These are phyloP conservation scores for Capreolus pygargus DNA, from an alignment of 2,113 vertebrate genomes.

Conservation along the genomic window DNA sequence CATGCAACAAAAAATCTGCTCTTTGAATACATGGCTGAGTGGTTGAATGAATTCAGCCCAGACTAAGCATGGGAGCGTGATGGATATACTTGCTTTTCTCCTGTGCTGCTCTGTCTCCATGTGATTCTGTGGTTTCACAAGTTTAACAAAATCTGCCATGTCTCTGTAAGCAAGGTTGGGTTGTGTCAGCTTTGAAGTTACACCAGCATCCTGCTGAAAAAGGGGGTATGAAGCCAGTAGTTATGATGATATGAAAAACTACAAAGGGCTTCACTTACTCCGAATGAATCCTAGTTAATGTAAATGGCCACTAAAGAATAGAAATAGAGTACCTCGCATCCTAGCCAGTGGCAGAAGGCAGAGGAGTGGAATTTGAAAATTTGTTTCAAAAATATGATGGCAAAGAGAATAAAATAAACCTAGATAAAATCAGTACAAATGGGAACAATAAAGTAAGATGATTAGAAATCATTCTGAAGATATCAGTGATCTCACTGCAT, in stretches of 20 bases:
- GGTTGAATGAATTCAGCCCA: not conserved
- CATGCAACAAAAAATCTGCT: not conserved
- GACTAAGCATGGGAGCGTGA: rapidly evolving
- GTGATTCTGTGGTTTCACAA: not conserved
- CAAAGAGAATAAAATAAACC: not conserved
- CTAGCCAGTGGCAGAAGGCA: not conserved
- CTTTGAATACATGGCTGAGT: not conserved
- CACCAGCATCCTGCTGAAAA: not conserved
- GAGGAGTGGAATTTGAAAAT: not conserved
- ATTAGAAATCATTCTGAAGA: not conserved
- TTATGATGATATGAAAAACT: not conserved
- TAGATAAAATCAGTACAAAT: not conserved
- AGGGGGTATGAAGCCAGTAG: not conserved
- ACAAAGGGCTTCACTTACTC: not conserved
- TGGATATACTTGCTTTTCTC: not conserved
- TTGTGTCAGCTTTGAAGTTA: not conserved
- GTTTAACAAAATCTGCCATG: not conserved
- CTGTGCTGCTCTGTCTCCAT: not conserved
- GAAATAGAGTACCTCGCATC: not conserved
- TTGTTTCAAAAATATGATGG: not conserved
- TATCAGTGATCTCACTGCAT: not conserved
- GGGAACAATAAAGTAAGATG: not conserved
- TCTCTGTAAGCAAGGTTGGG: not conserved
- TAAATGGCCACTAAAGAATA: not conserved
- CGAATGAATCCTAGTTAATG: not conserved